Evolutionary conservation across 2,113 vertebrate species (phyloP).

Genomic region (Melozone crissalis): DNA sequence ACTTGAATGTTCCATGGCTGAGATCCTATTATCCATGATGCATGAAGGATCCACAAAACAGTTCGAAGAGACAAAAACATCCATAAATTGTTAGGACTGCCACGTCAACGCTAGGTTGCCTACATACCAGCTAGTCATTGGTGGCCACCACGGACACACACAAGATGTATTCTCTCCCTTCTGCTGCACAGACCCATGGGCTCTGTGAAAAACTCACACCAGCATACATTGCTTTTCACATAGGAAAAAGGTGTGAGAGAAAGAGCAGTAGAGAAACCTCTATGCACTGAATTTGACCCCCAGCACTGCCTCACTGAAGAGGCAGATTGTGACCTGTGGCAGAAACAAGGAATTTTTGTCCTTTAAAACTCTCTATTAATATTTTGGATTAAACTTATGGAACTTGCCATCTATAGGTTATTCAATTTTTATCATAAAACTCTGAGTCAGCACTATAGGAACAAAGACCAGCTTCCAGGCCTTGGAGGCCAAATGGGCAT

Average conservation of each 20-base stretch:
- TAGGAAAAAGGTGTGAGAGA: background rate
- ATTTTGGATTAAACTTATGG: background rate
- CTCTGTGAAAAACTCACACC: background rate
- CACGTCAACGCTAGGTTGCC: background rate
- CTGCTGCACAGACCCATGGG: background rate
- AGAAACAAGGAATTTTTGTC: background rate
- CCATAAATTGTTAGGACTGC: background rate
- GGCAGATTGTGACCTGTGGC: background rate
- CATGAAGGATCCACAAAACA: background rate
- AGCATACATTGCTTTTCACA: accelerated
- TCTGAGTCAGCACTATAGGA: background rate
- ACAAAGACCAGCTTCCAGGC: background rate
- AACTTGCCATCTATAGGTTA: background rate
- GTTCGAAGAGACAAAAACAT: background rate
- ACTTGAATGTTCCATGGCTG: background rate
- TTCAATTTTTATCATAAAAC: background rate
- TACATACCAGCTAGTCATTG: no score
- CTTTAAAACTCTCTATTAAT: background rate
- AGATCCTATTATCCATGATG: background rate
- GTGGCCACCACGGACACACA: background rate
- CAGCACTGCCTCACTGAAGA: accelerated
- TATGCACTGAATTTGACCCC: accelerated
- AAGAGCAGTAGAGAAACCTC: background rate
- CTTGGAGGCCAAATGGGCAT: background rate
- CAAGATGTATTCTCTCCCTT: background rate